These are phyloP conservation scores for Elachura formosa DNA, from an alignment of 2,113 vertebrate genomes.

Conservation along the genomic window DNA sequence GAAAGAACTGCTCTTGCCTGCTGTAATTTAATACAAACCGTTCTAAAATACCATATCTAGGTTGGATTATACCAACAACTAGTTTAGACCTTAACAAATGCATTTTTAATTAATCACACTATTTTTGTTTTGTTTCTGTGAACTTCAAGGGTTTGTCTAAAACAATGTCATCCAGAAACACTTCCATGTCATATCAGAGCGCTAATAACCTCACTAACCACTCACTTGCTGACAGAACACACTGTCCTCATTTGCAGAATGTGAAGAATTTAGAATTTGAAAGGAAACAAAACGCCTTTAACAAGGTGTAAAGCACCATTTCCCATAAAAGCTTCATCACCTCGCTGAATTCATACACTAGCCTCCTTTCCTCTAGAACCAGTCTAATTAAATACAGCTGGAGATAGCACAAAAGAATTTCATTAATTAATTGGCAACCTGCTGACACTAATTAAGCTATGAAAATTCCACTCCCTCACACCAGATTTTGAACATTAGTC, in stretches of 20 bases:
- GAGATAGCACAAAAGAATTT: constrained; percentile 58
- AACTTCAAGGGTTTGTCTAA: not conserved
- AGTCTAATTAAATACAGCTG: constrained; percentile 69
- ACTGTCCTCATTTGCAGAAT: not conserved
- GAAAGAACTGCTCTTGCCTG: not conserved
- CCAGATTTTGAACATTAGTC: constrained; percentile 64
- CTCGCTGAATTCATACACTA: constrained; percentile 17
- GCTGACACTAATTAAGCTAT: constrained; percentile 70
- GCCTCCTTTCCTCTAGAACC: not conserved
- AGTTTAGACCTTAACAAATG: not conserved
- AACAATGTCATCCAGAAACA: not conserved
- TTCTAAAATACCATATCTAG: not conserved
- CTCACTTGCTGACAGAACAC: not conserved
- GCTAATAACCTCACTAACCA: not conserved
- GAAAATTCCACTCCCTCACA: constrained; percentile 67
- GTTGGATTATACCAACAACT: not conserved
- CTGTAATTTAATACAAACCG: not conserved
- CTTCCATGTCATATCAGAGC: not conserved
- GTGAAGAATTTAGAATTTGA: not conserved
- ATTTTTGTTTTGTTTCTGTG: not conserved
- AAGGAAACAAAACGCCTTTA: not conserved
- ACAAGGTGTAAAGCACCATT: constrained; percentile 7
- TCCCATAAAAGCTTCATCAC: not conserved
- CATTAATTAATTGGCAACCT: constrained; percentile 71
- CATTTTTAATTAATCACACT: not conserved